Conservation (phyloP, 2,797 vertebrate genomes). For the Capromys pilorides region DNA sequence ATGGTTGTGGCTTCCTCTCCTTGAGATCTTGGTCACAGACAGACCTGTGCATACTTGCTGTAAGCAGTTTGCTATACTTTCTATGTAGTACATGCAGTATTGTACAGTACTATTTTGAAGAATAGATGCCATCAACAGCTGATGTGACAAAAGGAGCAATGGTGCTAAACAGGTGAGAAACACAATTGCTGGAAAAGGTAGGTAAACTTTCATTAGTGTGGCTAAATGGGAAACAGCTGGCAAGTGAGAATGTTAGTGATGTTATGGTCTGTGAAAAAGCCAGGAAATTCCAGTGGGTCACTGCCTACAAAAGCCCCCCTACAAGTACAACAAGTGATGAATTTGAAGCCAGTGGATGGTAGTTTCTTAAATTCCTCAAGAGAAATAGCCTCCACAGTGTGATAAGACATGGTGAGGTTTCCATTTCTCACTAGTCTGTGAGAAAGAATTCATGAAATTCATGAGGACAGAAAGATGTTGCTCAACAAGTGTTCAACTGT, state of each 20-base stretch:
- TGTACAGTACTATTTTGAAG: neutral
- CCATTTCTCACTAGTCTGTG: neutral
- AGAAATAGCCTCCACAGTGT: no score
- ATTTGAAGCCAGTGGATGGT: neutral
- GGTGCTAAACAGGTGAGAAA: neutral
- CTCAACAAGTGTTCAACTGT: neutral
- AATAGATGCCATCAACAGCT: neutral
- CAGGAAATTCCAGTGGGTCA: neutral
- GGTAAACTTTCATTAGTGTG: neutral
- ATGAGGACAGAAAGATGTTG: neutral
- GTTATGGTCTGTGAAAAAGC: neutral
- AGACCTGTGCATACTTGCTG: no score
- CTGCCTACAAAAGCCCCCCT: neutral
- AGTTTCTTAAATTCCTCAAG: no score
- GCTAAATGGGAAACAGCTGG: neutral
- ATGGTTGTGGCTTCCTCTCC: no score
- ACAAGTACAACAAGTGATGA: neutral
- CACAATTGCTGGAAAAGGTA: neutral
- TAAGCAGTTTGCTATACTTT: no score
- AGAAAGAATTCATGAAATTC: no score
- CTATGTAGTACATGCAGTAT: no score
- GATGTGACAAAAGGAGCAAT: neutral
- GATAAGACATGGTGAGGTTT: neutral
- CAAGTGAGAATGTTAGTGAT: neutral
- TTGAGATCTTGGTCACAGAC: no score